Conservation (phyloP, 2,113 vertebrate genomes). For the Dasypus novemcinctus region DNA sequence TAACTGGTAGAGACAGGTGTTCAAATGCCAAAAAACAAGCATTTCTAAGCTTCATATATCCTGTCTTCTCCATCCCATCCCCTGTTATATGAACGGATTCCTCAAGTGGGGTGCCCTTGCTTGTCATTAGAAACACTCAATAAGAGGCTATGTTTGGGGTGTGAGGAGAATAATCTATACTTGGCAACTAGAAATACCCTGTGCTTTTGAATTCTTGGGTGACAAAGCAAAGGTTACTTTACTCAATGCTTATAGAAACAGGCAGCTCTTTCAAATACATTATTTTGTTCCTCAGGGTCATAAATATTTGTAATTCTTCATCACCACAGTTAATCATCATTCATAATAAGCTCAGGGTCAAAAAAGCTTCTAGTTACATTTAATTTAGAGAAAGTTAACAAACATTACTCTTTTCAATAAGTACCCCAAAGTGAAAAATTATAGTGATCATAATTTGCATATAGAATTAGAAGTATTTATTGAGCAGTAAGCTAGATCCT, state of each 20-base stretch:
- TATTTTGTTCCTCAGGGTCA: conserved; percentile 39
- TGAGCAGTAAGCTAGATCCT: conserved; percentile 30
- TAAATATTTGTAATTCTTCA: conserved; percentile 53
- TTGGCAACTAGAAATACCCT: background rate
- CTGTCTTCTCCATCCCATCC: background rate
- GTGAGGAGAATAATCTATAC: background rate
- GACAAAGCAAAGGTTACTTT: conserved; percentile 18
- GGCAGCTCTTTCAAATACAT: conserved; percentile 6
- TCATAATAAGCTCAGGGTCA: conserved; percentile 43
- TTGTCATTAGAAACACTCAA: background rate
- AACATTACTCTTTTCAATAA: conserved; percentile 60
- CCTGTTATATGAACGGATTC: background rate
- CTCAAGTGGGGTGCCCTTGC: background rate
- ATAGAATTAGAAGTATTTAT: conserved; percentile 61
- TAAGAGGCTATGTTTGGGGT: background rate
- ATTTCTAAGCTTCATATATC: background rate
- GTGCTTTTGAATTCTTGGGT: background rate
- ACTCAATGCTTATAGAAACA: conserved; percentile 12
- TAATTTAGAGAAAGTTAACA: conserved; percentile 60
- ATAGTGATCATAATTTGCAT: conserved; percentile 54
- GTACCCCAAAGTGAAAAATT: conserved; percentile 58
- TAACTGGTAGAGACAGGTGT: conserved; percentile 20
- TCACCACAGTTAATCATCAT: conserved; percentile 59
- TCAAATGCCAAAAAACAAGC: conserved; percentile 40
- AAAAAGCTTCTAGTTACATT: conserved; percentile 56